These are phyloP conservation scores for Tor tambroides DNA, from an alignment of 2,113 vertebrate genomes.

Conservation along the genomic window DNA sequence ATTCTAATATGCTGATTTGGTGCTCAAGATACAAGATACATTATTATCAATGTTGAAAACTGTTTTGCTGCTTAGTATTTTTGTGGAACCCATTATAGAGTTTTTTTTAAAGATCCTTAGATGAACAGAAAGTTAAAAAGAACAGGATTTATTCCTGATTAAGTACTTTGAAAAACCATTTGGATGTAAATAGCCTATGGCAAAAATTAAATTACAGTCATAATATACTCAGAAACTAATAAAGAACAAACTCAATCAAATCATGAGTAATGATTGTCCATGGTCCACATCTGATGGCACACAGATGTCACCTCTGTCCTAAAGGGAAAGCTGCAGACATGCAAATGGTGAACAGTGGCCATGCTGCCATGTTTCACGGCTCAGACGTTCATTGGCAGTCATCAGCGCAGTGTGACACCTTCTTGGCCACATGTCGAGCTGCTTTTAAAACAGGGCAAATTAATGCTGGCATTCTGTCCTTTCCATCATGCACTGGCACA, in stretches of 20 bases:
- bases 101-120: no score
- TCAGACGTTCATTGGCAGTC: not conserved
- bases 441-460: slow-evolving; percentile 28
- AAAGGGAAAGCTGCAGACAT: not conserved
- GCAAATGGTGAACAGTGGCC: not conserved
- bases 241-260: not conserved
- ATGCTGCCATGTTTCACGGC: slow-evolving; percentile 18
- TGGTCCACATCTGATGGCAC: not conserved
- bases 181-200: not conserved
- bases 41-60: no score
- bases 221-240: not conserved
- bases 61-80: no score
- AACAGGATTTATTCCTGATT: no score
- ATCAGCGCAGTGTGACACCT: slow-evolving; percentile 13
- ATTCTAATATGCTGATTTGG: no score
- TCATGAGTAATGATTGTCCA: not conserved
- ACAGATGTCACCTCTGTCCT: not conserved
- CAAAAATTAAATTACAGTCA: not conserved
- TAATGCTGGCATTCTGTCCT: slow-evolving; percentile 46
- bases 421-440: slow-evolving; percentile 15
- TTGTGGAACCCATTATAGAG: no score
- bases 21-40: no score
- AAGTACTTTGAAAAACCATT: not conserved
- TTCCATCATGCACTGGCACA: slow-evolving; percentile 39
- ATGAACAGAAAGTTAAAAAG: no score